These are phyloP conservation scores for Hepsetus odoe DNA, from an alignment of 2,113 vertebrate genomes.

Conservation along the genomic window DNA sequence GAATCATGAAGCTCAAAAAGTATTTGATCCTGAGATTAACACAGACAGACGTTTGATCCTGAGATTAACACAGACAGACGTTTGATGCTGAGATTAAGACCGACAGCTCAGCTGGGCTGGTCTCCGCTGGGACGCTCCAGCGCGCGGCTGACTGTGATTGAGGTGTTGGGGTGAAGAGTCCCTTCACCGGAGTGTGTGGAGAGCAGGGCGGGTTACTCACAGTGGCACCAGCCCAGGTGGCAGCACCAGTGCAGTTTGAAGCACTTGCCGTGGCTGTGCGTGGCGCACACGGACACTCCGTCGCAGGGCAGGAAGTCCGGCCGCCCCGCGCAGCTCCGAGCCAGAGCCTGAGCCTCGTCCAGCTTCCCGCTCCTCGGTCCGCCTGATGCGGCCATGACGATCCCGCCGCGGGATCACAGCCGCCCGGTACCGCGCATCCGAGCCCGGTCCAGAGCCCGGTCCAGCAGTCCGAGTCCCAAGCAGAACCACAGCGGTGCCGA, in stretches of 20 bases:
- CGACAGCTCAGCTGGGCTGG: no score
- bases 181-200: not conserved
- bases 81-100: no score
- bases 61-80: no score
- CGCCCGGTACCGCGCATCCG: not conserved
- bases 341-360: slow-evolving; percentile 94
- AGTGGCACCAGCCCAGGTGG: slow-evolving; percentile 98
- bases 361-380: slow-evolving; percentile 85
- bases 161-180: not conserved
- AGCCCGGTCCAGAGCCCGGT: not conserved
- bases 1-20: no score
- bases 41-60: no score
- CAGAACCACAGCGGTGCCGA: no score
- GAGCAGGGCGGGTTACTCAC: slow-evolving; percentile 78
- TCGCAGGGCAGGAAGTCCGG: slow-evolving; percentile 98
- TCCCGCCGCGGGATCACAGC: slow-evolving; percentile 19
- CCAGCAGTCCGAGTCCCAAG: not conserved
- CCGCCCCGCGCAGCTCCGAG: slow-evolving; percentile 93
- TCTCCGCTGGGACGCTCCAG: no score
- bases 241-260: slow-evolving; percentile 99
- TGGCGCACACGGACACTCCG: slow-evolving; percentile 95
- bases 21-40: no score
- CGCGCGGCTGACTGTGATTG: no score
- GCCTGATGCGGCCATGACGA: slow-evolving; percentile 39
- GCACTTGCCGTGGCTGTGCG: slow-evolving; percentile 98